Conservation (phyloP, 2,888 invertebrate genomes). For the Diloba caeruleocephala region DNA sequence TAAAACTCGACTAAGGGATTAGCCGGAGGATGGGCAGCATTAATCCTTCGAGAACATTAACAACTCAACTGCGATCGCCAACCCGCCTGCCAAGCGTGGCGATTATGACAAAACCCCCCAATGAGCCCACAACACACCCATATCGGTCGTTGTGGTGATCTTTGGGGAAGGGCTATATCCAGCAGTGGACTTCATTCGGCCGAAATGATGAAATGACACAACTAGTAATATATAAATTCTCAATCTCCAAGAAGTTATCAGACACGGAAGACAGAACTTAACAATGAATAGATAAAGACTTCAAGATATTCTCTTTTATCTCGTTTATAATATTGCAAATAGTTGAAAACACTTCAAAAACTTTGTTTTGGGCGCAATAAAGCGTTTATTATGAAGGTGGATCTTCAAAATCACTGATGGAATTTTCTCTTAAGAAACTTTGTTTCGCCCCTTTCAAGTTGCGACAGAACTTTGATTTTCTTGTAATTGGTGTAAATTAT, state of each 20-base stretch:
- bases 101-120: too few species aligned
- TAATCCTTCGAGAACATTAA: too few species aligned
- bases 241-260: constrained; percentile 17
- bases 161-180: too few species aligned
- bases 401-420: constrained; percentile 33
- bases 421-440: constrained; percentile 41
- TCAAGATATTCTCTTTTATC: constrained; percentile 41
- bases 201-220: too few species aligned
- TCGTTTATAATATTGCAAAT: constrained; percentile 38
- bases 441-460: constrained; percentile 17
- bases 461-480: constrained; percentile 34
- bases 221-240: constrained; percentile 13
- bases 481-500: constrained; percentile 48
- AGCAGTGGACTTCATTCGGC: too few species aligned
- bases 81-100: too few species aligned
- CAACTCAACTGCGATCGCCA: too few species aligned
- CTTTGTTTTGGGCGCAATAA: constrained; percentile 37
- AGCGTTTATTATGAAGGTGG: constrained; percentile 25
- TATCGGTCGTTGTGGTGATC: too few species aligned
- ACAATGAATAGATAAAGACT: constrained; percentile 15
- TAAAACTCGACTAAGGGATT: too few species aligned
- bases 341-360: constrained; percentile 43
- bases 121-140: too few species aligned
- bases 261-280: constrained; percentile 22
- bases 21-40: too few species aligned